A percentile compares a stretch with the other conserved stretches of the same genome.
Evolutionary conservation across 2,888 invertebrate genomes (phyloP).

Genomic region (Uloborus plumipes): DNA sequence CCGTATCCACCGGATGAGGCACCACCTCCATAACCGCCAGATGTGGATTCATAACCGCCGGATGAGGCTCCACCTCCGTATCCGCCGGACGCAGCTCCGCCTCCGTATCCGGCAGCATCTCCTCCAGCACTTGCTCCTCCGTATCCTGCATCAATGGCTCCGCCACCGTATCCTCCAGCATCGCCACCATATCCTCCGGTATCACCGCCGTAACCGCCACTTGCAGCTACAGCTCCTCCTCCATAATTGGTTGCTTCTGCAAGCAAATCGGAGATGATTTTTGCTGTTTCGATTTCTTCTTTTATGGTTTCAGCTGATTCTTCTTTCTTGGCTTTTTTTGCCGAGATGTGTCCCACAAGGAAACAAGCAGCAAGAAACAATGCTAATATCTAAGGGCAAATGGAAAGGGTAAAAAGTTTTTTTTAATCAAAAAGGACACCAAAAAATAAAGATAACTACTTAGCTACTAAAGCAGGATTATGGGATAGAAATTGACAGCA

Average conservation of each 20-base stretch:
- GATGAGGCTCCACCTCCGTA: conserved; percentile 19
- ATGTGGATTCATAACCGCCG: conserved; percentile 51
- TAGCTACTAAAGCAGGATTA: too few species aligned
- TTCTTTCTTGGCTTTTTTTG: conserved; percentile 39
- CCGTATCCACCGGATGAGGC: conserved; percentile 21
- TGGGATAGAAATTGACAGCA: too few species aligned
- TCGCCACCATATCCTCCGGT: conserved; percentile 31
- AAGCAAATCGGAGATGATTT: conserved; percentile 56
- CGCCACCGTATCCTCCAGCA: conserved; percentile 23
- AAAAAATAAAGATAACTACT: too few species aligned
- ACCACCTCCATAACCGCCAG: conserved; percentile 59
- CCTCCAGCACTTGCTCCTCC: conserved; percentile 12
- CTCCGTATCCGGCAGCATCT: conserved; percentile 21
- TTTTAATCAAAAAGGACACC: too few species aligned
- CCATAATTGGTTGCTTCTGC: conserved; percentile 63
- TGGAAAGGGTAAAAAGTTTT: not conserved
- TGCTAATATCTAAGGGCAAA: conserved; percentile 30
- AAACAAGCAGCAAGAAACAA: conserved; percentile 24
- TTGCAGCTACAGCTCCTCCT: conserved; percentile 38
- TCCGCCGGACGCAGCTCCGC: conserved; percentile 30
- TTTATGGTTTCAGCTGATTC: conserved; percentile 13
- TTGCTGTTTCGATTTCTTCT: conserved; percentile 27
- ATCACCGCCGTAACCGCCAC: conserved; percentile 18
- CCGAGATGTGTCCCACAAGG: conserved; percentile 24
- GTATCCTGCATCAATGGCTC: conserved; percentile 13